Evolutionary conservation across 2,797 vertebrate genomes (phyloP), one percentile per base, ranked within the genome.

Genomic region (Propithecus deckenii): DNA sequence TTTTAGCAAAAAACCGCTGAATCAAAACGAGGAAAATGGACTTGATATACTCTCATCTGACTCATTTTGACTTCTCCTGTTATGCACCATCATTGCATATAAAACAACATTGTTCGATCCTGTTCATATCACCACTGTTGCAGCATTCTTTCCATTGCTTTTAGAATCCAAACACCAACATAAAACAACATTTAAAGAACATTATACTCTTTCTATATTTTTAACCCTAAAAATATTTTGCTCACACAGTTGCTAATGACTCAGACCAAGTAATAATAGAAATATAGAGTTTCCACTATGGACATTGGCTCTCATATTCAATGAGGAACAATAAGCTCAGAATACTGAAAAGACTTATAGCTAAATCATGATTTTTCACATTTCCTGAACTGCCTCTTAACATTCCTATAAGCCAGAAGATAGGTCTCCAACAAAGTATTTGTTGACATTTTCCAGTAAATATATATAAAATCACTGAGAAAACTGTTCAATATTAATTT

Each of bases 1-100:
- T 98, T 98, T 98, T 97, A 94, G 96, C 46, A 97, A 98, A 98
- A 98, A 98, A 35, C 96, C 96, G 97, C 86, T 0, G 5, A 98
- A 32, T 98, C 97, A 86, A 89, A 94, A 98, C 59, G 95, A 98
- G 94, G 85, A 89, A 98, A 98, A 97, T 93, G 93, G 87, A 96
- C 95, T 97, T 80, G 84, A 97, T 98, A 94, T 17, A 55, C 94
- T 98, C 97, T 96, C 93, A 1, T 97, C 95, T 83, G 93, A 61
- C 61, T 98, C 97, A 96, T 97, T 96, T 91, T 97, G 75, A 61
- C 35, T 97, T 95, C 86, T 95, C 83, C 84, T 98, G 88, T 85
- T 93, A 79, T 50, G 30, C 97, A 75, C 87, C 93, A 57, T 80
- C 92, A 94, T 43, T 95, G 92, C 87, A 91, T 78, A 94, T 74